These are phyloP conservation scores for Zingel zingel DNA, from an alignment of 2,113 vertebrate genomes.

Conservation along the genomic window DNA sequence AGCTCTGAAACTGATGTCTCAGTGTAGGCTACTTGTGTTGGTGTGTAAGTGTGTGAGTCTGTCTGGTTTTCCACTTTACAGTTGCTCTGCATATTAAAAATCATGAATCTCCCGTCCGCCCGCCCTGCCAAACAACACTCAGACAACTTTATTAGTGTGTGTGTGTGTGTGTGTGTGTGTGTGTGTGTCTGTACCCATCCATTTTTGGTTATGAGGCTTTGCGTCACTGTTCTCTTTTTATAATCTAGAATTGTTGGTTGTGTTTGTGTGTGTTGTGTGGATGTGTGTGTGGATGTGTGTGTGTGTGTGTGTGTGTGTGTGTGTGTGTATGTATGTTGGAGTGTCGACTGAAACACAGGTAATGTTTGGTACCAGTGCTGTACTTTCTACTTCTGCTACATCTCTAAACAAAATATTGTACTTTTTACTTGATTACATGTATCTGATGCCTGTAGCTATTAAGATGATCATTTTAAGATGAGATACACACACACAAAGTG, in stretches of 20 bases:
- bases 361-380: not conserved
- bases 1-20: conserved; percentile 27
- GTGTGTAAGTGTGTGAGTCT: conserved; percentile 24
- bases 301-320: conserved; percentile 38
- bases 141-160: conserved; percentile 56
- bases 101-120: conserved; percentile 64
- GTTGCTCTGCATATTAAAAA: conserved; percentile 74
- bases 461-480: too few species aligned
- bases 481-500: not conserved
- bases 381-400: not conserved
- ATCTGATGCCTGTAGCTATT: not conserved
- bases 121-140: conserved; percentile 52
- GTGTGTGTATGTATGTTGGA: conserved; percentile 2
- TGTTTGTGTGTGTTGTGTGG: conserved; percentile 35
- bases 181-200: conserved; percentile 15
- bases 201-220: conserved; percentile 22
- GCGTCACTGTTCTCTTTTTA: conserved; percentile 4
- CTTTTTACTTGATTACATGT: not conserved
- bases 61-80: conserved; percentile 68
- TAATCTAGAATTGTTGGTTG: conserved; percentile 39
- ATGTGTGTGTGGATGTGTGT: conserved; percentile 39
- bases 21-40: conserved; percentile 11
- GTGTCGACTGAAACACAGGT: not conserved
- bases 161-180: conserved; percentile 14
- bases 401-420: not conserved